Conservation (phyloP, 2,113 vertebrate genomes). For the Microcebus jonahi region DNA sequence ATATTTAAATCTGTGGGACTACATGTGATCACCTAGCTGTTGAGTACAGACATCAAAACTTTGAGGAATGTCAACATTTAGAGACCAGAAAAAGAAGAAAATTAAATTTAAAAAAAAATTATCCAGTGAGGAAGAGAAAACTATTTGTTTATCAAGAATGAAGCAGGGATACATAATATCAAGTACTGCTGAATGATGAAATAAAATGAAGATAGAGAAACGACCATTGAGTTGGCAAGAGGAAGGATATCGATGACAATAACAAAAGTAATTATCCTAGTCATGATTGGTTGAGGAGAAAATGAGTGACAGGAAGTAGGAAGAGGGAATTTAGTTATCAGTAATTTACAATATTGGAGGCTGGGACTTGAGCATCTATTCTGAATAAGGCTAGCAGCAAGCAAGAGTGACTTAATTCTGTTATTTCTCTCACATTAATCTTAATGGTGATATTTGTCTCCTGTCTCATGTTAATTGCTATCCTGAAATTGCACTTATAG, state of each 20-base stretch:
- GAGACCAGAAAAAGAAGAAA: not conserved
- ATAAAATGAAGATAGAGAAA: not conserved
- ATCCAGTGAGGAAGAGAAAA: not conserved
- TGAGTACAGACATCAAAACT: not conserved
- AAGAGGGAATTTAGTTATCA: not conserved
- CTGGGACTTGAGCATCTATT: not conserved
- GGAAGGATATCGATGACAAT: not conserved
- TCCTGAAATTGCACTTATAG: not conserved
- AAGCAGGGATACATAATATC: not conserved
- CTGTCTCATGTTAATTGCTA: not conserved
- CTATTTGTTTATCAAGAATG: not conserved
- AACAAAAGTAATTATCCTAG: not conserved
- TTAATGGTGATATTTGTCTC: not conserved
- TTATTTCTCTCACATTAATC: not conserved
- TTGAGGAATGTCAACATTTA: not conserved
- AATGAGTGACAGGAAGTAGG: not conserved
- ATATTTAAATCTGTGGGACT: not conserved
- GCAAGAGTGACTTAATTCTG: not conserved
- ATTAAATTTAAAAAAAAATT: not conserved
- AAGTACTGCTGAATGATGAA: not conserved
- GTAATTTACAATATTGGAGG: not conserved
- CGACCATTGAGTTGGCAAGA: not conserved
- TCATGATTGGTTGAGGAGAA: not conserved
- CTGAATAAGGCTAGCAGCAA: not conserved
- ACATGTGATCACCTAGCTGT: not conserved